Base-by-base conservation (phyloP, 1,140 invertebrate genomes). In the Hormaphis cornu region DNA sequence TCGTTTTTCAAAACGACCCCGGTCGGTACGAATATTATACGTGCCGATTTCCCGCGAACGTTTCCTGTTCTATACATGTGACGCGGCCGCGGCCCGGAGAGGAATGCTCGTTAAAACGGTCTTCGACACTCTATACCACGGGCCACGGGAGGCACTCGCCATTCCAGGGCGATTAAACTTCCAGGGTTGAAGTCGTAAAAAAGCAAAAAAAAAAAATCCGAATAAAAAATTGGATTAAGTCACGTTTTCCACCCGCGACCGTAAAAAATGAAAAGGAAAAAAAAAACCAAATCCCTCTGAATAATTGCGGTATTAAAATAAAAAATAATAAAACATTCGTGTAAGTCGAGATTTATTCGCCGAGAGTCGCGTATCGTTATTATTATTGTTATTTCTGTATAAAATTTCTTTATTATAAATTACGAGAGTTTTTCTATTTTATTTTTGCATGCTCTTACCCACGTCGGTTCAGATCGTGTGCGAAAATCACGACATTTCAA, bases 101-200 rank as follows among this genome's bases (percentile, higher is more conserved):
- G 52, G 4, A 58, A 20, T 58, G 54, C 73, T 80, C 97, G 14
- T 96, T 87, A 74, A 88, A 91, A 76, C 89, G 89, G n/a, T 56
- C 37, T 37, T 35, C 40, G 42, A 58, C 54, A 58, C 54, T 58
- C 35, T 58, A 58, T 58, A n/a, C n/a, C n/a, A n/a, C n/a, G 20
- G 33, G 33, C 35, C 14, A 24, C 7, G 40, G 20, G 20, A 58
- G 52, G 33, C 35, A 8, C 6, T 37, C 12, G 33, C 33, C 33
- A 58, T 58, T 58, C 33, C 54, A 37, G 54, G 33, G 7, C 35
- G 54, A 58, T 58, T 58, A 58, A 58, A 40, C 35, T 24, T 35
- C 54, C 40, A 58, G 33, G 54, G 54, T 16, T 58, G 37, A 58
- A 40, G 54, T 58, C 35, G 54, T 58, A 58, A 58, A 58, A 56